Percentiles rank a stretch among this genome's conserved stretches.
phyloP scores from a whole-genome alignment of 2,797 vertebrate species.

The Spheniscus humboldti region DNA sequence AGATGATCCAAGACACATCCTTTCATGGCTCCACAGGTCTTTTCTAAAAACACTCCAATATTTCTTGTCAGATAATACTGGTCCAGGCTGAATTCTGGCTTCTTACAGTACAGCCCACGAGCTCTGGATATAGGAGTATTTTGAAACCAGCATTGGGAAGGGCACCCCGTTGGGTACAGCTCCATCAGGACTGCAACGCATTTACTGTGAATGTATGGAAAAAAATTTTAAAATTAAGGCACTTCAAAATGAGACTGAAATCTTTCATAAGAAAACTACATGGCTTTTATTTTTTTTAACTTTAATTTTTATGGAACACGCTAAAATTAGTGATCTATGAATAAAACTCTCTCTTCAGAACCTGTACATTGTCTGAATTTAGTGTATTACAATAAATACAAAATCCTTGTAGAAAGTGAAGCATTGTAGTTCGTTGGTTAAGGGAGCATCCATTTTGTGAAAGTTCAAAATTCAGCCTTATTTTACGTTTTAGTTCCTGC shows the following conservation, averaged over 20 bases:
- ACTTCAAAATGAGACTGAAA: not conserved
- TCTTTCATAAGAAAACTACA: not conserved
- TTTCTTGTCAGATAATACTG: not conserved
- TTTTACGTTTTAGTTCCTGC: not conserved
- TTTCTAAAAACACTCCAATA: not conserved
- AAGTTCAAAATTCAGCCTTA: not conserved
- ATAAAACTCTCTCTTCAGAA: not conserved
- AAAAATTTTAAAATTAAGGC: not conserved
- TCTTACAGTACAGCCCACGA: rapidly evolving
- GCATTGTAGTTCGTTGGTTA: not conserved
- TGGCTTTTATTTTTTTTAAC: not conserved
- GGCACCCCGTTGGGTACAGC: not conserved
- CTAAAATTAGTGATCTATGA: not conserved
- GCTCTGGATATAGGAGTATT: not conserved
- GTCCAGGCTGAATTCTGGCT: not conserved
- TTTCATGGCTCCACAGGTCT: not conserved
- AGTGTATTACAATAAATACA: not conserved
- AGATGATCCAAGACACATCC: not conserved
- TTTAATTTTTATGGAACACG: not conserved
- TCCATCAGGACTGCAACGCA: not conserved
- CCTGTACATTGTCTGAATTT: not conserved
- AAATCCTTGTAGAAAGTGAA: not conserved
- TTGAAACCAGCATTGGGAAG: not conserved
- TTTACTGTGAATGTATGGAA: not conserved
- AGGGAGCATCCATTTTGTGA: not conserved